A percentile compares a stretch with the other conserved stretches of the same genome.
These are phyloP conservation scores for Apis cerana DNA, from an alignment of 1,140 invertebrate species.

Conservation along the genomic window DNA sequence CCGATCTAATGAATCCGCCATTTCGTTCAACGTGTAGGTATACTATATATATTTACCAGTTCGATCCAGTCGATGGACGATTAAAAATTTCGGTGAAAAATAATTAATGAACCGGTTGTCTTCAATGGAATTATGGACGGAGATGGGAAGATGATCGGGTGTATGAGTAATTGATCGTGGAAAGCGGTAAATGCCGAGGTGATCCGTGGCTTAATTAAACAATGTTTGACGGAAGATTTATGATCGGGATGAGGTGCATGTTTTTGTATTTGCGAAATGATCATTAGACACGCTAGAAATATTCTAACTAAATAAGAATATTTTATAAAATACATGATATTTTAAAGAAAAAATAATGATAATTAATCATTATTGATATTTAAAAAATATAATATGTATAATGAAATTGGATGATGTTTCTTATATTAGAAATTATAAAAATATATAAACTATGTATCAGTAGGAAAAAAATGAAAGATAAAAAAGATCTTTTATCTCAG, in stretches of 20 bases:
- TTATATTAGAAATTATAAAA: too few relatives aligned
- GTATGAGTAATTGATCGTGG: conserved; percentile 19
- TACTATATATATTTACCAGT: background rate
- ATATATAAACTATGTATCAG: too few relatives aligned
- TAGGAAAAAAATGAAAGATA: too few relatives aligned
- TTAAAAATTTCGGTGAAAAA: conserved; percentile 28
- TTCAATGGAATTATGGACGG: background rate
- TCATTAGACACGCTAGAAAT: too few relatives aligned
- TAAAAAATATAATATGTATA: too few relatives aligned
- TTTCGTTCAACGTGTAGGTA: background rate
- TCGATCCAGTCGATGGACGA: background rate
- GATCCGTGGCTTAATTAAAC: conserved; percentile 1
- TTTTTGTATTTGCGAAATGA: conserved; percentile 1
- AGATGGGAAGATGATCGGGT: background rate
- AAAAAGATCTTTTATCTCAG: too few relatives aligned
- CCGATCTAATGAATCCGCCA: conserved; percentile 31
- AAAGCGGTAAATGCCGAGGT: conserved; percentile 11
- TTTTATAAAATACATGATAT: background rate
- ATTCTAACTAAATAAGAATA: background rate
- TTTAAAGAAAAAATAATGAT: background rate
- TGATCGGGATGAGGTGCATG: background rate
- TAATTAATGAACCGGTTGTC: conserved; percentile 9
- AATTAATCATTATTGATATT: too few relatives aligned
- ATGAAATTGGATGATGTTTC: too few relatives aligned
- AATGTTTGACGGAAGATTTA: conserved; percentile 24